phyloP scores from a whole-genome alignment of 2,888 invertebrate species.

The Phyto melanocephala region DNA sequence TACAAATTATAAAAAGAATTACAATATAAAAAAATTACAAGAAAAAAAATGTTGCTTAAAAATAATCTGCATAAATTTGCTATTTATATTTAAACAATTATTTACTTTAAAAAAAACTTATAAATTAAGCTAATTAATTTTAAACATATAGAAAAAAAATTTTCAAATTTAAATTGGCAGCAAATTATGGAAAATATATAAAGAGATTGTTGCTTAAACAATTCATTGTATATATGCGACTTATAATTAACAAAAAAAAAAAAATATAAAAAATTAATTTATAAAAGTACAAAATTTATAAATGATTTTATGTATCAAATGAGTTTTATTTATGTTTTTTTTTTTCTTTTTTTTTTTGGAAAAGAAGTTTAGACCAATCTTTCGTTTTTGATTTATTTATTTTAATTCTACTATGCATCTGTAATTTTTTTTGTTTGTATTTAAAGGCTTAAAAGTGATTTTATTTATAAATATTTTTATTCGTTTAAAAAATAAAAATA shows the following conservation, averaged over 20 bases:
- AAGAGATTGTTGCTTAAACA: constrained; percentile 9
- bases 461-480: constrained; percentile 53
- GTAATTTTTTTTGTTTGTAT: constrained; percentile 62
- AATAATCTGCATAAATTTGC: constrained; percentile 51
- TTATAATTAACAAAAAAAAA: constrained; percentile 37
- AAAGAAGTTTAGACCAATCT: constrained; percentile 35
- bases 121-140: constrained; percentile 51
- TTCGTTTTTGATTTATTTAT: constrained; percentile 23
- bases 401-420: constrained; percentile 60
- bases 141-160: constrained; percentile 46
- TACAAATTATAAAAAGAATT: constrained; percentile 41
- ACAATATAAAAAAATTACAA: constrained; percentile 1
- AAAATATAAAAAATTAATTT: constrained; percentile 11
- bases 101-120: constrained; percentile 23
- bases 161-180: constrained; percentile 62
- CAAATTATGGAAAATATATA: constrained; percentile 53
- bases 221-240: constrained; percentile 53
- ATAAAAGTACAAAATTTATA: constrained; percentile 21
- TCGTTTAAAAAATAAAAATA: constrained; percentile 32
- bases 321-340: background rate
- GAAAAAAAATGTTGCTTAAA: constrained; percentile 31
- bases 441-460: constrained; percentile 57
- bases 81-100: constrained; percentile 51
- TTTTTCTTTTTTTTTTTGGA: constrained; percentile 13
- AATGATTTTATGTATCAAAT: constrained; percentile 36